Base-by-base conservation (phyloP, 2,113 vertebrate species). In the Peromyscus polionotus region DNA sequence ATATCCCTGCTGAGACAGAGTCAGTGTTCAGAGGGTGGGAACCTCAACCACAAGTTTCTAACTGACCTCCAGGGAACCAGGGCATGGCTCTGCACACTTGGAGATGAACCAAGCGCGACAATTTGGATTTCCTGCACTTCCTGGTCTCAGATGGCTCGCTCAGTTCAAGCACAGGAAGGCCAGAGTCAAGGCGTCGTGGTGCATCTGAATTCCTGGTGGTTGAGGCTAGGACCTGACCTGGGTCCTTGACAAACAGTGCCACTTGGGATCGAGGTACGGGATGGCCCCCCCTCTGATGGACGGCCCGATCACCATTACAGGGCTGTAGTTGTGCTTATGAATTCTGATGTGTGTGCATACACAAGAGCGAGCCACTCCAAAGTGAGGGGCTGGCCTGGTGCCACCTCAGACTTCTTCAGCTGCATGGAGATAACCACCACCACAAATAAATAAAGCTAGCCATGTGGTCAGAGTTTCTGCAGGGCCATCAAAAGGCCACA, bases 361-460 rank as follows among this genome's bases (percentile, higher is more conserved):
- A 63, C 54, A 67, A 8, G 51, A 68, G 57, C 7, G 48, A 65
- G 65, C 65, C 72, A 28, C 26, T 61, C 59, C 77, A 42, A 59
- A 42, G 94, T 3, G 7, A 10, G 0, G 8, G 75, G 87, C 70
- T 31, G 79, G 67, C 67, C 65, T 7, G 85, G 93, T 45, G 57
- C 88, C 48, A 2, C 7, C 17, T 92, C 97, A 83, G 94, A 4
- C 76, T 84, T 77, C 85, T 90, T 93, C 83, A 3, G 91, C 90
- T 92, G 72, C 57, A 22, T 33, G 22, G 0, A 77, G 84, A 51
- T 24, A 22, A 75, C 90, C 88, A 61, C 72, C n/a, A 22, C 81
- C 88, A 87, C 94, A 65, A 97, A 98, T 96, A 97, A 97, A 96
- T 96, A 97, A 96, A 97, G 94, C 95, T 90, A 90, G 65, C 90